These are phyloP conservation scores for Liolophura sinensis DNA, from an alignment of 1,140 invertebrate genomes.

Conservation along the genomic window DNA sequence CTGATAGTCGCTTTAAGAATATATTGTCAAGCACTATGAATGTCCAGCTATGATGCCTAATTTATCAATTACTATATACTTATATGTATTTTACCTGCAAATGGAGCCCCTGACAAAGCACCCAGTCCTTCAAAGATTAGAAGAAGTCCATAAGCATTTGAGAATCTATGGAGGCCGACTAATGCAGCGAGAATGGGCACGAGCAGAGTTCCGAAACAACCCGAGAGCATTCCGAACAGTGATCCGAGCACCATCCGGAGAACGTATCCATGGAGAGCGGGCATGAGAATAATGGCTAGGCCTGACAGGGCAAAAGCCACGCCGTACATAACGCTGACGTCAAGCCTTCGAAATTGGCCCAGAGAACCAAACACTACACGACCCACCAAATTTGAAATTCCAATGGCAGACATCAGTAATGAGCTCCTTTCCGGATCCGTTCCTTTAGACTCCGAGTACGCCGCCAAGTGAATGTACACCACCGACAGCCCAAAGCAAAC, in stretches of 20 bases:
- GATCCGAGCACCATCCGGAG: constrained; percentile 17
- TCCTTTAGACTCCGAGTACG: constrained; percentile 18
- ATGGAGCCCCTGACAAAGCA: constrained; percentile 22
- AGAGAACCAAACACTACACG: constrained; percentile 19
- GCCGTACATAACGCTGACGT: constrained; percentile 22
- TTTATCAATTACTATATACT: too few relatives aligned
- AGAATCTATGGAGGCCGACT: constrained; percentile 24
- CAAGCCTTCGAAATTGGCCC: constrained; percentile 13
- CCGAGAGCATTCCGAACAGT: constrained; percentile 31
- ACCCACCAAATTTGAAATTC: constrained; percentile 45
- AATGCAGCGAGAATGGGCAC: constrained; percentile 22
- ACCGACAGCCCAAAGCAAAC: constrained; percentile 31
- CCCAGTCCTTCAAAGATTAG: constrained; percentile 29
- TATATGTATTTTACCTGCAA: constrained; percentile 35
- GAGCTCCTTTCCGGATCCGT: constrained; percentile 56
- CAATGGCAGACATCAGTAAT: constrained; percentile 87
- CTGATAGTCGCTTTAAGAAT: too few relatives aligned
- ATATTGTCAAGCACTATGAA: too few relatives aligned
- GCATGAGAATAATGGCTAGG: constrained; percentile 16
- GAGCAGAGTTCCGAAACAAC: constrained; percentile 26
- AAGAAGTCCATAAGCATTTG: constrained; percentile 31
- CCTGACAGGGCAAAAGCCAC: constrained; percentile 16
- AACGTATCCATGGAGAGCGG: constrained; percentile 14
- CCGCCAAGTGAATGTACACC: constrained; percentile 26
- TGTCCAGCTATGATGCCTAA: too few relatives aligned